Percentiles rank a stretch among this genome's conserved stretches.
These are phyloP conservation scores for Drosophila kikkawai DNA, from an alignment of 1,140 invertebrate species.

Conservation along the genomic window DNA sequence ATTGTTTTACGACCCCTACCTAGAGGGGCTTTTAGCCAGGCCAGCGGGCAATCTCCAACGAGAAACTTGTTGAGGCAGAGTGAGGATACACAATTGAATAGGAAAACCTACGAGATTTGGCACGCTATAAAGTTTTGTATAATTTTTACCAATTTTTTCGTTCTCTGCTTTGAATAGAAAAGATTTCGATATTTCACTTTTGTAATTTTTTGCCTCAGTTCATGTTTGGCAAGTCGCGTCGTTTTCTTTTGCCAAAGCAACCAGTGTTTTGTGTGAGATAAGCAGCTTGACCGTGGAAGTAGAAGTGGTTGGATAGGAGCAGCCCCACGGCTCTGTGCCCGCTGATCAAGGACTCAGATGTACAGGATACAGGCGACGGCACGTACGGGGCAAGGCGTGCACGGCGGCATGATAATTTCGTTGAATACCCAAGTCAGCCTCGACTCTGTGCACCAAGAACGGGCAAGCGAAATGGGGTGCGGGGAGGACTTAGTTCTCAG, in stretches of 20 bases:
- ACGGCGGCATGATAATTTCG: constrained; percentile 71
- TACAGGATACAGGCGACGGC: constrained; percentile 31
- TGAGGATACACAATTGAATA: constrained; percentile 34
- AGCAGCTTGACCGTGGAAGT: constrained; percentile 56
- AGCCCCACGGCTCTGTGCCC: constrained; percentile 16
- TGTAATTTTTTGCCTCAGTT: constrained; percentile 68
- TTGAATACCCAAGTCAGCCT: constrained; percentile 66
- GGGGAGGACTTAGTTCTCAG: constrained; percentile 47
- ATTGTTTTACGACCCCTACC: constrained; percentile 45
- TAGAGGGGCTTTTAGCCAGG: constrained; percentile 9
- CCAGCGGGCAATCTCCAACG: constrained; percentile 14
- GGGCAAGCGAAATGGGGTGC: neutral
- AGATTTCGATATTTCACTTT: constrained; percentile 67
- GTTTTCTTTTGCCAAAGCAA: constrained; percentile 59
- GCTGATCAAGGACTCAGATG: constrained; percentile 48
- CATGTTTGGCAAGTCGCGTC: constrained; percentile 66
- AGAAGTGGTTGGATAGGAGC: constrained; percentile 18
- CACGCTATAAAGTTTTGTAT: constrained; percentile 62
- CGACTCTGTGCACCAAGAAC: constrained; percentile 28
- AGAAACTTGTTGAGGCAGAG: constrained; percentile 71
- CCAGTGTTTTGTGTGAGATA: constrained; percentile 80
- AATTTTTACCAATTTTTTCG: constrained; percentile 58
- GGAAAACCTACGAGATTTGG: constrained; percentile 51
- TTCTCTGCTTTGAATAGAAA: constrained; percentile 30
- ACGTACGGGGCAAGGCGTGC: constrained; percentile 49